Evolutionary conservation across 2,113 vertebrate species (phyloP).

Genomic region (Gavialis gangeticus): DNA sequence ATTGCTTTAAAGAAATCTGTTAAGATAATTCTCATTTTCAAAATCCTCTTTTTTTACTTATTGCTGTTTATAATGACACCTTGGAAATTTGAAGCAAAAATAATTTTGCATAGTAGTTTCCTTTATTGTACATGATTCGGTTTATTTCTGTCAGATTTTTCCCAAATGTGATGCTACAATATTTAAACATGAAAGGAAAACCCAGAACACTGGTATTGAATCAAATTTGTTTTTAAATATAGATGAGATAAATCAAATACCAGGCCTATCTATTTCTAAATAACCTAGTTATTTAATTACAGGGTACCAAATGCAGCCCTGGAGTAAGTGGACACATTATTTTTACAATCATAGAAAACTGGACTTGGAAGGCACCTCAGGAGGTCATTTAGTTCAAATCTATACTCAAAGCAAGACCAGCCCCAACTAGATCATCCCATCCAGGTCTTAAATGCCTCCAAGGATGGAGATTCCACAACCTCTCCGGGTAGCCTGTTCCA

Average conservation of each 20-base stretch:
- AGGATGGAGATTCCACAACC: too few relatives aligned
- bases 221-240: not conserved
- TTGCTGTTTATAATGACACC: not conserved
- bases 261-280: not conserved
- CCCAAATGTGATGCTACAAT: not conserved
- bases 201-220: not conserved
- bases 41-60: not conserved
- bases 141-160: not conserved
- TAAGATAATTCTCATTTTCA: conserved; percentile 58
- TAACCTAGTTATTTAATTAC: not conserved
- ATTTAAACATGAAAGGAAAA: not conserved
- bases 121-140: not conserved
- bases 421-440: too few relatives aligned
- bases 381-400: too few relatives aligned
- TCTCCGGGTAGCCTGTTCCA: too few relatives aligned
- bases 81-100: conserved; percentile 29
- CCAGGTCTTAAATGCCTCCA: too few relatives aligned
- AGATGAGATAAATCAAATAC: not conserved
- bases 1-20: conserved; percentile 56
- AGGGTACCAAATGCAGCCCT: not conserved
- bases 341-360: too few relatives aligned
- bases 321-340: too few relatives aligned
- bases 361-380: too few relatives aligned
- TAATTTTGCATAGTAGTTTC: not conserved
- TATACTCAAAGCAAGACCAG: too few relatives aligned